Conservation (phyloP, 2,888 invertebrate species). For the Stenodera caucasica region DNA sequence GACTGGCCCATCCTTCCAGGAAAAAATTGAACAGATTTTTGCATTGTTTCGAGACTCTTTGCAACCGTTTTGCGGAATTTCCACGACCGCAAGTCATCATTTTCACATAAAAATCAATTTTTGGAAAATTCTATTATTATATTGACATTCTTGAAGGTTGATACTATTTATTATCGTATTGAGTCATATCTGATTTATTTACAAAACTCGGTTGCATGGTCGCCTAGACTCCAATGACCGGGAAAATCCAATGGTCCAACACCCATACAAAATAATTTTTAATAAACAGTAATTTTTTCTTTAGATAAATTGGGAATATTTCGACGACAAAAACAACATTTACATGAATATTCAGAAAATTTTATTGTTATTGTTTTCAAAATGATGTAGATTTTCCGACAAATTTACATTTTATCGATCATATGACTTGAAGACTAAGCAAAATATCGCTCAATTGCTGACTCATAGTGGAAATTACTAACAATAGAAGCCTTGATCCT, state of each 20-base stretch:
- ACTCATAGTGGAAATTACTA: too few species aligned
- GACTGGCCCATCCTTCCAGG: neutral
- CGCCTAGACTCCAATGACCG: conserved; percentile 13
- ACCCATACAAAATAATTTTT: conserved; percentile 8
- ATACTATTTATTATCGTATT: neutral
- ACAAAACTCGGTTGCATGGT: neutral
- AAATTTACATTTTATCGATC: too few species aligned
- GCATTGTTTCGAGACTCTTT: neutral
- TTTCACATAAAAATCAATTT: neutral
- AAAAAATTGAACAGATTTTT: neutral
- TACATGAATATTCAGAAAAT: neutral
- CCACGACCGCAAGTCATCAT: neutral
- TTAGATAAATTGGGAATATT: neutral
- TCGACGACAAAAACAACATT: neutral
- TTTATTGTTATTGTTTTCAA: too few species aligned
- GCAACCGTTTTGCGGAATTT: neutral
- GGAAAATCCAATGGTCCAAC: conserved; percentile 23
- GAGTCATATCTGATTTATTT: neutral
- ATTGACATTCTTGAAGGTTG: neutral
- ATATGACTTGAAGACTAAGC: too few species aligned
- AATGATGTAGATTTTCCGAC: too few species aligned
- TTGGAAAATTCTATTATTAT: too few species aligned
- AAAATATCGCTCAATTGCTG: neutral
- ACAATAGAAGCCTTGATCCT: too few species aligned
- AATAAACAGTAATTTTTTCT: neutral